These are phyloP conservation scores for Panagrolaimus sp. DNA, from an alignment of 1,140 invertebrate species.

Conservation along the genomic window DNA sequence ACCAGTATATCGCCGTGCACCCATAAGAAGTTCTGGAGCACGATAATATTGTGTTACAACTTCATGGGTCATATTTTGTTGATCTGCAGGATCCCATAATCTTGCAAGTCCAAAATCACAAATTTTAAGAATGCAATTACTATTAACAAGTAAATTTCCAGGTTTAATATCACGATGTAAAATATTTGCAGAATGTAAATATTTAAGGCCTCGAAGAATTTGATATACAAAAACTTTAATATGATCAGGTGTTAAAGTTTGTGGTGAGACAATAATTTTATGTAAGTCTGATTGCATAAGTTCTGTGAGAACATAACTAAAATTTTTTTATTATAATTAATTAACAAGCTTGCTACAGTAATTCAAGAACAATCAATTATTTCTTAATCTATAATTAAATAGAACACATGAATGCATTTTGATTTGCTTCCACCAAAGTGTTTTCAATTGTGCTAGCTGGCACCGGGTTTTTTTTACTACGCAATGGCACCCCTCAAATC, in stretches of 20 bases:
- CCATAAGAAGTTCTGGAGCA: slow-evolving; percentile 61
- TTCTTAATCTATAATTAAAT: too few relatives aligned
- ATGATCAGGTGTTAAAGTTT: slow-evolving; percentile 91
- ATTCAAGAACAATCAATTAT: too few relatives aligned
- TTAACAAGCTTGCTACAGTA: slow-evolving; percentile 3
- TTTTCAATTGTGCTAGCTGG: too few relatives aligned
- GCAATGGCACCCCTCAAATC: too few relatives aligned
- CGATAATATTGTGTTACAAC: slow-evolving; percentile 92
- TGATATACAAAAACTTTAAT: slow-evolving; percentile 99
- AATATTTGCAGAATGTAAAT: slow-evolving; percentile 91
- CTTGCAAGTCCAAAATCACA: slow-evolving; percentile 28
- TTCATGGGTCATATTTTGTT: slow-evolving; percentile 59
- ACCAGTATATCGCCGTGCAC: slow-evolving; percentile 62
- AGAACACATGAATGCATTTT: too few relatives aligned
- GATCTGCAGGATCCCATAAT: slow-evolving; percentile 5
- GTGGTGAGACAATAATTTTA: slow-evolving; percentile 97
- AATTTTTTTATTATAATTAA: slow-evolving; percentile 10
- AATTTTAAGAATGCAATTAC: slow-evolving; percentile 93
- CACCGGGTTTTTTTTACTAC: too few relatives aligned
- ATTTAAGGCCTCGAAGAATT: slow-evolving; percentile 86
- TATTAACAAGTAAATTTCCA: slow-evolving; percentile 95
- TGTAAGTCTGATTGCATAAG: slow-evolving; percentile 96
- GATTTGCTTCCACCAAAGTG: too few relatives aligned
- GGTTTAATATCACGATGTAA: slow-evolving; percentile 97
- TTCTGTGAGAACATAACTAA: slow-evolving; percentile 94